Evolutionary conservation across 2,797 vertebrate genomes (phyloP), one percentile per base, ranked within the genome.

Genomic region (Calcarius lapponicus): DNA sequence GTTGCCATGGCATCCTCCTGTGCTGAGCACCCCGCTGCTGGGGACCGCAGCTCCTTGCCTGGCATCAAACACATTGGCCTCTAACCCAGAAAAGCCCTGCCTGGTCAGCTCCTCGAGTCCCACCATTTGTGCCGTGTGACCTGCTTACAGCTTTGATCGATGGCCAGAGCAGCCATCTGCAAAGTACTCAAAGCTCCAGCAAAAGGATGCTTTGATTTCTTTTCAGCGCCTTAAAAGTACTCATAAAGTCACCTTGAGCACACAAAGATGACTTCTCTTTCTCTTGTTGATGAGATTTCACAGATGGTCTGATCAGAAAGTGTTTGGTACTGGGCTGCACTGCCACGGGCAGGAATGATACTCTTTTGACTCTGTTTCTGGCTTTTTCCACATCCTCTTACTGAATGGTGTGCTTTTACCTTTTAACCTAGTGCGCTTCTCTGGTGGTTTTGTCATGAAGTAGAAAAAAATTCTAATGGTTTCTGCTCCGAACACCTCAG

Each of bases 81-180:
- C 60, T 48, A 88, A 60, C 29, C 58, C 86, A 81, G 51, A 72
- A 75, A 43, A 80, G n/a, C 53, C 45, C 31, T 50, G 38, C 43
- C 64, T 60, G 62, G 51, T 20, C 4, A 8, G 56, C 48, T 86
- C 64, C 80, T 66, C 74, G 74, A 82, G 51, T 7, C 70, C 36
- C 11, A 71, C 69, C 70, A 43, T 61, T 88, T 95, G 86, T 93
- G 65, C 65, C 0, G 0, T 47, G 60, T 64, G 81, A 82, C 89
- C 89, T 25, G 57, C 76, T 85, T 90, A 58, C 5, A 86, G 38
- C 73, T 76, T 64, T 92, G 94, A 93, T 80, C 31, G 0, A 80
- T 57, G 79, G 75, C 84, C 87, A 92, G 87, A 91, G 81, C 51
- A 92, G 74, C 91, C 84, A 95, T 76, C 92, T 94, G 91, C 84